These are phyloP conservation scores for Autographa gamma DNA, from an alignment of 2,888 invertebrate genomes.

Conservation along the genomic window DNA sequence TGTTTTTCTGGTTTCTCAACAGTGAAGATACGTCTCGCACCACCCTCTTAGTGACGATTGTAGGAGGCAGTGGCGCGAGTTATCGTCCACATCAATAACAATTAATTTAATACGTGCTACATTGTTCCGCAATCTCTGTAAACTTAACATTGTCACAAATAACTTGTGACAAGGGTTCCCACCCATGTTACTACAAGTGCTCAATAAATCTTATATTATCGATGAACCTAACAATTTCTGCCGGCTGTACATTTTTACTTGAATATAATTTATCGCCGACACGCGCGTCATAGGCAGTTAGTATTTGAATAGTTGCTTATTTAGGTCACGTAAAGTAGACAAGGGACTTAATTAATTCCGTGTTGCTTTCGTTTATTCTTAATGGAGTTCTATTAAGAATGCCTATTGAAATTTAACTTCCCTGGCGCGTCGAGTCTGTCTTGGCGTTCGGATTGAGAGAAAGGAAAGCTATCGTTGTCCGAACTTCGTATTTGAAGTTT, in stretches of 20 bases:
- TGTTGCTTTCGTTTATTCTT: slow-evolving; percentile 31
- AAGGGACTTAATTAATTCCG: slow-evolving; percentile 33
- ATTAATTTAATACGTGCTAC: slow-evolving; percentile 21
- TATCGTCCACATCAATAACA: slow-evolving; percentile 27
- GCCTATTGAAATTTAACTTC: background rate
- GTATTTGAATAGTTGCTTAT: slow-evolving; percentile 25
- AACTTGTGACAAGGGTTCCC: slow-evolving; percentile 44
- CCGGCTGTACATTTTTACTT: slow-evolving; percentile 19
- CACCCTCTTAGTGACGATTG: background rate
- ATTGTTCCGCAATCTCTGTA: slow-evolving; percentile 23
- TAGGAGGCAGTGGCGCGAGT: background rate
- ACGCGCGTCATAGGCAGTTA: slow-evolving; percentile 13
- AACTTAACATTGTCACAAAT: slow-evolving; percentile 33
- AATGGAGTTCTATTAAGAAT: slow-evolving; percentile 25
- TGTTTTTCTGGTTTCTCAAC: background rate
- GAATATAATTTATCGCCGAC: slow-evolving; percentile 17
- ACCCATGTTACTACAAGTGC: slow-evolving; percentile 16
- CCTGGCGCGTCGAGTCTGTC: background rate
- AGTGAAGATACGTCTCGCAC: background rate
- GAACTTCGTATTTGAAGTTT: background rate
- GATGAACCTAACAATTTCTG: slow-evolving; percentile 18
- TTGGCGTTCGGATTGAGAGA: slow-evolving; percentile 2
- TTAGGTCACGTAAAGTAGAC: slow-evolving; percentile 26
- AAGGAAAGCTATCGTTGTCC: slow-evolving; percentile 1
- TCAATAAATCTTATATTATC: slow-evolving; percentile 33